These are phyloP conservation scores for Sebastes hopkinsi DNA, from an alignment of 2,797 vertebrate species.

Conservation along the genomic window DNA sequence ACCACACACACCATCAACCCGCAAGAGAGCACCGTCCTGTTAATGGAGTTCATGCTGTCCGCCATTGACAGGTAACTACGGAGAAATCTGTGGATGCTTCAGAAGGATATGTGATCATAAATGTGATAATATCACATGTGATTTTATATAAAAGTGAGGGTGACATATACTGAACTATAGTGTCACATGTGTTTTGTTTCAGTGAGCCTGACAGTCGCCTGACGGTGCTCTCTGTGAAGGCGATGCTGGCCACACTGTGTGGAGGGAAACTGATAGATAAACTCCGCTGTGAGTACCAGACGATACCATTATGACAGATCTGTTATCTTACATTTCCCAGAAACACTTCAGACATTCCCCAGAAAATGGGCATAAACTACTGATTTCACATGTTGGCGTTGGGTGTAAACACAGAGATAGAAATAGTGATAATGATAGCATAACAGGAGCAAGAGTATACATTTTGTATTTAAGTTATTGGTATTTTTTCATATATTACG, in stretches of 20 bases:
- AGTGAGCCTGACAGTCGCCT: slow-evolving; percentile 91
- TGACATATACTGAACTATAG: not conserved
- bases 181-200: slow-evolving; percentile 59
- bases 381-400: not conserved
- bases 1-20: slow-evolving; percentile 92
- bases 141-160: not conserved
- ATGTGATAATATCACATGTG: not conserved
- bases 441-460: not conserved
- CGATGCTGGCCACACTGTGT: slow-evolving; percentile 93
- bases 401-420: not conserved
- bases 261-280: slow-evolving; percentile 97
- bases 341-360: not conserved
- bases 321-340: not conserved
- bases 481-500: not conserved
- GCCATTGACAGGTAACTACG: slow-evolving; percentile 86
- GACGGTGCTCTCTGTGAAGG: slow-evolving; percentile 93
- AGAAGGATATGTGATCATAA: too few species aligned
- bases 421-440: not conserved
- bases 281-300: slow-evolving; percentile 91
- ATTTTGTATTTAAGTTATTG: not conserved
- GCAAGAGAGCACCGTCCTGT: slow-evolving; percentile 88
- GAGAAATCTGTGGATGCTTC: not conserved
- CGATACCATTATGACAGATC: not conserved
- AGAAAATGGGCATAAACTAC: not conserved
- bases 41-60: slow-evolving; percentile 91